Evolutionary conservation across 2,888 invertebrate species (phyloP), one percentile per base, ranked within the genome.

Genomic region (Orthosia gothica): DNA sequence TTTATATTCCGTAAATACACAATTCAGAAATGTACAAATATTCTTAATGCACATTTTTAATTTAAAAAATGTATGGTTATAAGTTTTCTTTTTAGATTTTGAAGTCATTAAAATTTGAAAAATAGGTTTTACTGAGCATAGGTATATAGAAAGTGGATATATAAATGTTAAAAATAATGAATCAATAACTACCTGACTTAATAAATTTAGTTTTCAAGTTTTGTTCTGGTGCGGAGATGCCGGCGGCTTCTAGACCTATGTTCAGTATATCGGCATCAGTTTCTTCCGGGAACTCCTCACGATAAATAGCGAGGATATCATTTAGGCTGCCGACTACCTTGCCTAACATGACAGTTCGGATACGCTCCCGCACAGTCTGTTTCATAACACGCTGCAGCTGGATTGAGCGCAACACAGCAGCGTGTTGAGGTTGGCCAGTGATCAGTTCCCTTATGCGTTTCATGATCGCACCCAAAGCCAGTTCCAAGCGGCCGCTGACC

Each of bases 401-500:
- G 32, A 74, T 16, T 32, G 83, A 70, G 40, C 70, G 73, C 79
- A 91, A 84, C 57, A 79, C 23, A 7, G 50, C 16, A 12, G 50
- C 69, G 68, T 88, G 76, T 2, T 71, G 65, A 18, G 81, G 65
- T 9, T 75, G 68, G 3, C 64, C 45, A 47, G 78, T 79, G 70
- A 81, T 86, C 58, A 81, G 67, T 7, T 76, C 65, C 82, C 89
- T 92, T 52, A 95, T 84, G 47, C 93, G 89, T 87, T 94, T 95
- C 71, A 95, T 76, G 58, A 96, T 90, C 55, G 62, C 72, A 70
- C 96, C 95, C 67, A 96, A 83, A 26, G 93, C 93, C 70, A 95
- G 83, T 88, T 95, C 95, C 73, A 96, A 81, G n/a, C 95, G 93
- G 54, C 95, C 95, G 45, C 80, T 88, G 81, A 94, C 76, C 82